phyloP scores from a whole-genome alignment of 2,797 vertebrate genomes.

The Megaceryle alcyon region DNA sequence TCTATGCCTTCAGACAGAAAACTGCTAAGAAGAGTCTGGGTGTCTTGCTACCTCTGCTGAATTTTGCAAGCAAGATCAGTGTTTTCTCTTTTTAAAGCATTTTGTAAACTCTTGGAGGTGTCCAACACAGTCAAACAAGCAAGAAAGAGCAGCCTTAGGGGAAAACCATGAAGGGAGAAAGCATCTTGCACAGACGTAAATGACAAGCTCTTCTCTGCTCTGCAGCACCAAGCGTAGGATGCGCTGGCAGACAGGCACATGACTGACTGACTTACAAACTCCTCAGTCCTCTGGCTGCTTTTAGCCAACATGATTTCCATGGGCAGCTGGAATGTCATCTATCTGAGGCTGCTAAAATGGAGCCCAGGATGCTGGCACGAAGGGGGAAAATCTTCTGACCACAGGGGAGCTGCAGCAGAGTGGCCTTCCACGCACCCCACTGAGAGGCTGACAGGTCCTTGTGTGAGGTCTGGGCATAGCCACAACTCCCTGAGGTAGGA shows the following conservation, averaged over 20 bases:
- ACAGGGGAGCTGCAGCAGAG: neutral
- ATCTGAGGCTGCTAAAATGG: slow-evolving; percentile 53
- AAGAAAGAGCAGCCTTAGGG: neutral
- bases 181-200: neutral
- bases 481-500: neutral
- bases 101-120: neutral
- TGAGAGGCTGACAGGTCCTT: neutral
- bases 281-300: slow-evolving; percentile 38
- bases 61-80: neutral
- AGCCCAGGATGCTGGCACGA: neutral
- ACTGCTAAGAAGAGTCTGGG: neutral
- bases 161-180: neutral
- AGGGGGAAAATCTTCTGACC: slow-evolving; percentile 9
- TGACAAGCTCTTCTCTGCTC: neutral
- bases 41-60: neutral
- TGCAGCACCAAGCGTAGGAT: slow-evolving; percentile 27
- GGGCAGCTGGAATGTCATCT: slow-evolving; percentile 77
- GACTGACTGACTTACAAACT: slow-evolving; percentile 28
- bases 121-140: neutral
- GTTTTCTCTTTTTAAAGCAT: neutral
- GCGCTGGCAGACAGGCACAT: slow-evolving; percentile 35
- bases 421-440: neutral
- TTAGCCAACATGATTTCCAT: slow-evolving; percentile 58
- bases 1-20: neutral
- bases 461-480: neutral